Percentiles rank a stretch among this genome's conserved stretches.
phyloP scores from a whole-genome alignment of 2,113 vertebrate genomes.

The Protobothrops mucrosquamatus region DNA sequence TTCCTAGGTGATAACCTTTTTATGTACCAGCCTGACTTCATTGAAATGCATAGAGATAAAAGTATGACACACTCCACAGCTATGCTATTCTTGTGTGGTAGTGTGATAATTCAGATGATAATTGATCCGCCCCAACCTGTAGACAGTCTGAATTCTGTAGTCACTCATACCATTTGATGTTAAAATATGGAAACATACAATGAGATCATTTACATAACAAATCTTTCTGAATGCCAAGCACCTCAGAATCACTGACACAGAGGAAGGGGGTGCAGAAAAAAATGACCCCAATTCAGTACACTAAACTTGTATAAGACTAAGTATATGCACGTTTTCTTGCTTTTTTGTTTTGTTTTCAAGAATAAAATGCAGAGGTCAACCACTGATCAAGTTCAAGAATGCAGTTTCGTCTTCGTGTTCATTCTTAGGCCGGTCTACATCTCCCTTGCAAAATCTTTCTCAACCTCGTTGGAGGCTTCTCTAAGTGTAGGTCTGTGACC shows the following conservation, averaged over 20 bases:
- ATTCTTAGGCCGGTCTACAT: not conserved
- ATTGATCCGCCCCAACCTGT: conserved; percentile 96
- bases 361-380: conserved; percentile 51
- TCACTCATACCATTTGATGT: conserved; percentile 97
- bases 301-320: conserved; percentile 85
- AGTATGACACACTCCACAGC: conserved; percentile 97
- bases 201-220: conserved; percentile 99
- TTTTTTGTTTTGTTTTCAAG: not conserved
- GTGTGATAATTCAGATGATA: conserved; percentile 99
- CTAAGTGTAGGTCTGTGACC: not conserved
- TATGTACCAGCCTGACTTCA: conserved; percentile 99
- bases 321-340: conserved; percentile 70
- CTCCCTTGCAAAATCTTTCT: not conserved
- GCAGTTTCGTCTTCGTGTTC: not conserved
- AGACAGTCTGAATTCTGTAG: conserved; percentile 91
- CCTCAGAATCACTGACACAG: conserved; percentile 80
- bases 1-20: conserved; percentile 99
- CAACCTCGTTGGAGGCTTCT: not conserved
- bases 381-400: conserved; percentile 50
- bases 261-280: conserved; percentile 61
- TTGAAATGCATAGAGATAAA: conserved; percentile 99
- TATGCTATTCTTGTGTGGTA: conserved; percentile 84
- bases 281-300: conserved; percentile 74
- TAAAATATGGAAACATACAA: conserved; percentile 92
- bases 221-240: conserved; percentile 96